Evolutionary conservation across 2,797 vertebrate species (phyloP), one percentile per base, ranked within the genome.

Genomic region (Triplophysa bombifrons): DNA sequence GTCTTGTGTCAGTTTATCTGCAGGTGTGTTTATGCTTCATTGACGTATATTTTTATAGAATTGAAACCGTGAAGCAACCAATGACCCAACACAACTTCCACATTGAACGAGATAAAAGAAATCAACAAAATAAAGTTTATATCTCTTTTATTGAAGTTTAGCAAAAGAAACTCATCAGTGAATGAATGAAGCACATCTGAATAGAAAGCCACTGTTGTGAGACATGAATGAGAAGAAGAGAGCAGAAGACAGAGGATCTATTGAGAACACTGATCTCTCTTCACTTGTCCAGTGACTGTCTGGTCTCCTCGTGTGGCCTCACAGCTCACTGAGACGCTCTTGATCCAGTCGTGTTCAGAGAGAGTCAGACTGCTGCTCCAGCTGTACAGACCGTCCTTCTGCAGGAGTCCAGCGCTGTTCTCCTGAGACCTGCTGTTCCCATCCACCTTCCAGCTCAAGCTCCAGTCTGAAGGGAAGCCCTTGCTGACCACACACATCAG

Each of bases 391-490:
- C 83, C 77, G 30, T 84, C 64, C 51, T 80, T 72, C 76, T 74
- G 48, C 84, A 87, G 78, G 71, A 85, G 34, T 61, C 65, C 74
- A 48, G 46, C 46, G 46, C 46, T 48, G 46, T 48, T 48, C 46
- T 48, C 46, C 46, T 48, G 46, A 48, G 46, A 48, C 46, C 46
- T 48, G 11, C 13, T 48, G 12, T 48, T 48, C 46, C 46, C 46
- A 16, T 48, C 46, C 46, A 48, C 46, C 46, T 48, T 48, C 46
- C 46, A 48, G 46, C 46, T 48, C 80, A 86, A 76, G 11, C 12
- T 82, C 85, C 87, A 90, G 84, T 82, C 86, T 80, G 86, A 86
- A 56, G 86, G 88, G 84, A 88, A 88, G 83, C 87, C 88, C 78
- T 84, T 78, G 80, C 81, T 84, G 84, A 83, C 86, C 85, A 89